phyloP scores from a whole-genome alignment of 2,113 vertebrate genomes.

The Anas platyrhynchos region DNA sequence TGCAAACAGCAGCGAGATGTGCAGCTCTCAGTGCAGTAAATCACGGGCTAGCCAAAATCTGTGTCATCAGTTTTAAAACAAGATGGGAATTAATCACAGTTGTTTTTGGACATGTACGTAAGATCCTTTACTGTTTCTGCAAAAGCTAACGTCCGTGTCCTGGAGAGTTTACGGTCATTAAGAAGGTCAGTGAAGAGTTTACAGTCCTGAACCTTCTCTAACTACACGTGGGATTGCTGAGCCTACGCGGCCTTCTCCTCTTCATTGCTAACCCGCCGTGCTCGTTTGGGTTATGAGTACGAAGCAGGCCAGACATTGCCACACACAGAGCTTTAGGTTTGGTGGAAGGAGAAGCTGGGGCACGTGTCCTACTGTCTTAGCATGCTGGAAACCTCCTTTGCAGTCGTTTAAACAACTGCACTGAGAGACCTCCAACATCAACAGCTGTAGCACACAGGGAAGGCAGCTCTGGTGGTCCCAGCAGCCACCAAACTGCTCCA shows the following conservation, averaged over 20 bases:
- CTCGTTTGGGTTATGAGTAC: not conserved
- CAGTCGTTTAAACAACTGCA: constrained; percentile 13
- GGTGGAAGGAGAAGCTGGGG: constrained; percentile 7
- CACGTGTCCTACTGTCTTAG: constrained; percentile 30
- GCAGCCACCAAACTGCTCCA: not conserved
- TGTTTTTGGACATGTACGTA: not conserved
- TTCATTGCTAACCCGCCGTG: not conserved
- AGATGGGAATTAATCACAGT: not conserved
- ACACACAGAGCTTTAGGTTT: not conserved
- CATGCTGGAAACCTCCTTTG: constrained; percentile 37
- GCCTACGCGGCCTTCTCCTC: not conserved
- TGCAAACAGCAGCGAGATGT: not conserved
- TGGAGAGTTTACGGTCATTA: not conserved
- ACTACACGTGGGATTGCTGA: not conserved
- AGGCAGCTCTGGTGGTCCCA: constrained; percentile 53
- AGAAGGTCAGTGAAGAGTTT: not conserved
- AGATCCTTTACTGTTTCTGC: not conserved
- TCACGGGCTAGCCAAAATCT: not conserved
- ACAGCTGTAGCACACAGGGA: constrained; percentile 12
- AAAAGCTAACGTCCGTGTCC: not conserved
- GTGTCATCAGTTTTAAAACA: not conserved
- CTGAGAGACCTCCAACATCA: constrained; percentile 39
- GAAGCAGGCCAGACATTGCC: not conserved
- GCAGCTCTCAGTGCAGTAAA: not conserved
- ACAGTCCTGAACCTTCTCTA: not conserved